A percentile compares a stretch with the other conserved stretches of the same genome.
These are phyloP conservation scores for Champsocephalus gunnari DNA, from an alignment of 2,797 vertebrate species.

Conservation along the genomic window DNA sequence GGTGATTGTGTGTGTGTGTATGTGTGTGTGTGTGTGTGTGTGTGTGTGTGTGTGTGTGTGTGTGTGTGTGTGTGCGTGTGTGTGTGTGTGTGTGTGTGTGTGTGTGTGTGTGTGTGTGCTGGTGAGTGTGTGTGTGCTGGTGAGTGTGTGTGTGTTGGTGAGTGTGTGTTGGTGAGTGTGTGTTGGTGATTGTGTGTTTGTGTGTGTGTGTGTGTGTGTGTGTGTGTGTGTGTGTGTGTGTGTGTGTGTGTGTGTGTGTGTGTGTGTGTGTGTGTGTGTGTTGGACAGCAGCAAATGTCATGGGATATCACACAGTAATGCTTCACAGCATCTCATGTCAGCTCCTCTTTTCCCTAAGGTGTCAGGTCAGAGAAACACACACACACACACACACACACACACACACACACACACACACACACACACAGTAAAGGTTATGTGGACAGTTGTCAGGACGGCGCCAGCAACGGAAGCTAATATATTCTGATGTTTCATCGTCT, in stretches of 20 bases:
- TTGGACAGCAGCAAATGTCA: constrained; percentile 65
- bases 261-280: constrained; percentile 24
- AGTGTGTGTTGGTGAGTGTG: too few relatives aligned
- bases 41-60: too few relatives aligned
- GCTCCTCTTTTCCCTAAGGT: constrained; percentile 47
- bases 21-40: too few relatives aligned
- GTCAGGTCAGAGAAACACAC: constrained; percentile 45
- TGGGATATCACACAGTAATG: constrained; percentile 64
- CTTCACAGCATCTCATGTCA: constrained; percentile 67
- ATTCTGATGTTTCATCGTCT: too few relatives aligned
- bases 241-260: constrained; percentile 6
- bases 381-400: too few relatives aligned
- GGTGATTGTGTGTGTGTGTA: too few relatives aligned
- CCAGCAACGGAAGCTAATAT: constrained; percentile 1
- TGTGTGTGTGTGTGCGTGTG: too few relatives aligned
- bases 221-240: constrained; percentile 18
- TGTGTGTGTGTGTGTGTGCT: too few relatives aligned
- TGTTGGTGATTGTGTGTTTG: too few relatives aligned
- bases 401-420: background rate
- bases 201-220: constrained; percentile 11
- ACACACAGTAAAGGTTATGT: constrained; percentile 13
- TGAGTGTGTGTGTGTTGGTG: too few relatives aligned
- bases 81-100: too few relatives aligned
- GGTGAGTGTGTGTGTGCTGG: too few relatives aligned
- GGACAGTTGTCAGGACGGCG: constrained; percentile 19